Base-by-base conservation (phyloP, 64 coral and sea anemone genomes). In the Stylophora pistillata region DNA sequence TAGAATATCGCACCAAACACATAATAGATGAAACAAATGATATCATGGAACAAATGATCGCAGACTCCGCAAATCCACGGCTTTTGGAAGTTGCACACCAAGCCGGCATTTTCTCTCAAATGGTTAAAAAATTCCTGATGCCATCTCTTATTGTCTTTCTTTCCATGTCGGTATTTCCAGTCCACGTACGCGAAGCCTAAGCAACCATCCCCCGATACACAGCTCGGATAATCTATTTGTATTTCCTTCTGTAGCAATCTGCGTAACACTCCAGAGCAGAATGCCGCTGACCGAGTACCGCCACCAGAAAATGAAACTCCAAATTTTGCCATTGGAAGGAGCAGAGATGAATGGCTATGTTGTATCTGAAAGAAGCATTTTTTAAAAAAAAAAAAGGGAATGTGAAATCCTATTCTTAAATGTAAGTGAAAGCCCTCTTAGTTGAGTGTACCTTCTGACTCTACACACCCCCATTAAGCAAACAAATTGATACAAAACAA, bases 201-300 rank as follows among this genome's bases (percentile, higher is more conserved):
- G 78, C 73, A 90, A 73, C 88, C 88, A 41, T 77, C 88, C 11
- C 88, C 88, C 6, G 78, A 90, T 26, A 90, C 88, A 55, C 88
- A 90, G 88, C 88, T 82, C 30, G 82, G 29, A 52, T 90, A 82
- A 68, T 83, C 88, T 56, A 90, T 74, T 25, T 55, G 16, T 14
- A 74, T 33, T 9, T 69, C 61, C 64, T 82, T 70, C 23, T 90
- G 88, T 0, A 90, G 78, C 58, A 90, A 6, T 74, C 88, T 71
- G 55, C 88, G 88, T 13, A 90, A 31, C 6, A 90, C 88, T 1
- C 88, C 88, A 4, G 88, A 90, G 26, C 78, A 90, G 55, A 90
- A 90, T 17, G 88, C 78, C 30, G 88, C 78, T 63, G 88, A 90
- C 70, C 88, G 78, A 9, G 82, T 15, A 5, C 88, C 88, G 4